Conservation (phyloP, 2,888 invertebrate genomes). For the Eretmocerus hayati region DNA sequence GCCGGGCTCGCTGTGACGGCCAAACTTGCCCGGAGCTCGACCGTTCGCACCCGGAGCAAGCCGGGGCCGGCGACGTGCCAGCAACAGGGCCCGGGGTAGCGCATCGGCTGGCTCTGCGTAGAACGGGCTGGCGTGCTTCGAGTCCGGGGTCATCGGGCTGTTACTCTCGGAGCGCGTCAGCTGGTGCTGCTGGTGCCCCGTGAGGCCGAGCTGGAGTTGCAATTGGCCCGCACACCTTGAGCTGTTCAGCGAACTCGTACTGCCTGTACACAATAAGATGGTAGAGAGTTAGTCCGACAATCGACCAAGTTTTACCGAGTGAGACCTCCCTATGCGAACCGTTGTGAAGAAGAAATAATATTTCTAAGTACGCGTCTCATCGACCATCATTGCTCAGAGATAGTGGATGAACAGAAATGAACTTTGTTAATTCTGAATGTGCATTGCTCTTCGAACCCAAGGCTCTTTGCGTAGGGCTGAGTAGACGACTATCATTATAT, state of each 20-base stretch:
- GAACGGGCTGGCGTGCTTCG: constrained; percentile 76
- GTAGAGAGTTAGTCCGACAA: not conserved
- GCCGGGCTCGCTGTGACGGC: constrained; percentile 43
- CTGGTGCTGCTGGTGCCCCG: no score
- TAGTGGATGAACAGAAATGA: no score
- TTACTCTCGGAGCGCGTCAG: constrained; percentile 39
- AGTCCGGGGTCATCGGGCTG: constrained; percentile 40
- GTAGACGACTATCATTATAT: no score
- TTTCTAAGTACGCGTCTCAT: no score
- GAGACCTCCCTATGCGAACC: no score
- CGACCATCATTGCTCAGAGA: no score
- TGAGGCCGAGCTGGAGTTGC: constrained; percentile 40
- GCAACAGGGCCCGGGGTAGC: constrained; percentile 39
- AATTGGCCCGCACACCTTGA: constrained; percentile 39
- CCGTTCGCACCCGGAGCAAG: constrained; percentile 13
- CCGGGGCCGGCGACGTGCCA: constrained; percentile 13
- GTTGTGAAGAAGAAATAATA: no score
- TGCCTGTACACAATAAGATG: constrained; percentile 44
- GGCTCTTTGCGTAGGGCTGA: no score
- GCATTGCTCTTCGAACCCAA: no score
- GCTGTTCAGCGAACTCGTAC: constrained; percentile 54
- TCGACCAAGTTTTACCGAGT: not conserved
- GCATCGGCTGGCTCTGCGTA: constrained; percentile 88
- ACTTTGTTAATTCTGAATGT: no score
- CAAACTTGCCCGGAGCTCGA: no score